phyloP scores from a whole-genome alignment of 2,113 vertebrate genomes.

The Leiothrix lutea region DNA sequence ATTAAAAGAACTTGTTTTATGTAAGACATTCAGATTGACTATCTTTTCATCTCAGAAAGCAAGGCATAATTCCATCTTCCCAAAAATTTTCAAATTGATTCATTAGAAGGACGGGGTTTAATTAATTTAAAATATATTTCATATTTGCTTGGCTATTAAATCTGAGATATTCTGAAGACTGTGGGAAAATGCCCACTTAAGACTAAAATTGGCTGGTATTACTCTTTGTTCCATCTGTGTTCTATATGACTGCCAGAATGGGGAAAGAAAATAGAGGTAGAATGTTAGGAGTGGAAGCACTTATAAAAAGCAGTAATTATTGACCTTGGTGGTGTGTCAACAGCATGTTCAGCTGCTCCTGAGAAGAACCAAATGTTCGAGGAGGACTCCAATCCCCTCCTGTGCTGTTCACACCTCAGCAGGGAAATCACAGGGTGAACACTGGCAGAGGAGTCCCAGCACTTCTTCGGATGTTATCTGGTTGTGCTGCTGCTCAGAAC shows the following conservation, averaged over 20 bases:
- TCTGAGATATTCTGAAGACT: conserved; percentile 1
- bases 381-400: not conserved
- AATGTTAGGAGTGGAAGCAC: not conserved
- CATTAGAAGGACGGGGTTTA: not conserved
- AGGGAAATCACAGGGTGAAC: not conserved
- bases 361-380: not conserved
- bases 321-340: not conserved
- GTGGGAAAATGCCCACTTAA: not conserved
- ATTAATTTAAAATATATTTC: conserved; percentile 25
- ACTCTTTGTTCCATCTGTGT: conserved; percentile 40
- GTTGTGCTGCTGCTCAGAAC: not conserved
- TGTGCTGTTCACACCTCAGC: not conserved
- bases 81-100: conserved; percentile 14
- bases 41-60: not conserved
- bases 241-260: not conserved
- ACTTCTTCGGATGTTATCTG: not conserved
- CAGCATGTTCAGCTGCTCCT: not conserved
- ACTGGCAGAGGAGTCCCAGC: not conserved
- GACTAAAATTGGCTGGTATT: conserved; percentile 3
- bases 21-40: not conserved
- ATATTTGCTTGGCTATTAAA: conserved; percentile 44
- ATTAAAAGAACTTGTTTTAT: not conserved
- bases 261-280: not conserved
- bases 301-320: not conserved
- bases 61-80: conserved; percentile 14